Base-by-base conservation (phyloP, 2,113 vertebrate genomes). In the Alexandromys fortis region DNA sequence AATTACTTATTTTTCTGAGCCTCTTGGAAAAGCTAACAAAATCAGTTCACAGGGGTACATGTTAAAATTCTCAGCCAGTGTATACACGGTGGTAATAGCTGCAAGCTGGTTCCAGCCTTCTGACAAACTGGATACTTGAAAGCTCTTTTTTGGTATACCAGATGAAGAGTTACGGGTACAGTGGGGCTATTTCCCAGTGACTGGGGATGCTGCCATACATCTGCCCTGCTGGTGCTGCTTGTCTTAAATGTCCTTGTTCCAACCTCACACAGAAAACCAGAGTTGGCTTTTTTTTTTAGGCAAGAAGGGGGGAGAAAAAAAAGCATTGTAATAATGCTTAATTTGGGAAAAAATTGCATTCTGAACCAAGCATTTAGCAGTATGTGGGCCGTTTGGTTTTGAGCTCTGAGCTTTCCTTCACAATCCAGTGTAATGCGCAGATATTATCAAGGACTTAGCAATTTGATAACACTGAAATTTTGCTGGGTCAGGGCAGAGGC, bases 81-180 rank as follows among this genome's bases (percentile, higher is more conserved):
- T 26, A 5, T 33, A n/a, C 0, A 4, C 0, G 0, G 16, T 0
- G 30, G 8, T 42, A 2, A 0, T 78, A 0, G 67, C 38, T 4
- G 12, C 0, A 0, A 16, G 13, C 45, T 35, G 6, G 1, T 3
- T 13, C 22, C 19, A 76, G 42, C 2, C n/a, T 73, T 83, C n/a
- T 0, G 35, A 17, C 77, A 33, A 35, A 3, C 35, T 0, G 82
- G 30, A 47, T 58, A 0, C 35, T 67, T 89, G 16, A 38, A 52
- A 78, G 82, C 68, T 58, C 75, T 75, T 49, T 33, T 33, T 28
- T 6, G 72, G 52, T 45, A 47, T 21, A 8, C 9, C 21, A 0
- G 35, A 55, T 3, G 63, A 47, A 47, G 28, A 72, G 28, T 77
- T 24, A 0, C 0, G 1, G n/a, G 86, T 35, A 11, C 35, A 26